Evolutionary conservation across 1,140 invertebrate genomes (phyloP).

Genomic region (Scaptomyza montana): DNA sequence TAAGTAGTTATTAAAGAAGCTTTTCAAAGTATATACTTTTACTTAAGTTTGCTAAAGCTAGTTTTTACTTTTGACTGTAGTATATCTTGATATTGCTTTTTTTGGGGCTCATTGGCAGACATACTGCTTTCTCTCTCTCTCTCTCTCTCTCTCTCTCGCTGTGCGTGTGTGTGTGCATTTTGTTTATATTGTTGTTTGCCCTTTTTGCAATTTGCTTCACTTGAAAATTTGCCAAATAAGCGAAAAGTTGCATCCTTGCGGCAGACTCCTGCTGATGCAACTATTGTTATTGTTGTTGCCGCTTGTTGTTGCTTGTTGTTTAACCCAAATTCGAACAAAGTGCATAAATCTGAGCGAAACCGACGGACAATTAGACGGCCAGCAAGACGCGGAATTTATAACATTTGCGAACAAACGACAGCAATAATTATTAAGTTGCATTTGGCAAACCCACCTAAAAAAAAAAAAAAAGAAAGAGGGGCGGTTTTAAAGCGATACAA

Average conservation of each 20-base stretch:
- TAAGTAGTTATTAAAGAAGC: not conserved
- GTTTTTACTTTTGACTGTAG: not conserved
- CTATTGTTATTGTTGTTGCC: constrained; percentile 4
- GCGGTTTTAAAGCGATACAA: not conserved
- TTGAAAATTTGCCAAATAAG: constrained; percentile 79
- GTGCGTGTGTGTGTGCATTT: constrained; percentile 29
- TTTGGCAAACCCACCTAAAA: not conserved
- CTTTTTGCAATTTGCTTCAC: constrained; percentile 67
- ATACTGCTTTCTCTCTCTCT: not conserved
- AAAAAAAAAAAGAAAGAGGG: too few relatives aligned
- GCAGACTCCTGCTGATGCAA: constrained; percentile 10
- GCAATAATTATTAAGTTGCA: constrained; percentile 46
- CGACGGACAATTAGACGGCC: not conserved
- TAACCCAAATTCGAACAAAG: constrained; percentile 62
- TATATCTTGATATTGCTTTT: constrained; percentile 22
- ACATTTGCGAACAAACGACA: not conserved
- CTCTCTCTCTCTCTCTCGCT: constrained; percentile 17
- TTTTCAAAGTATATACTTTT: not conserved
- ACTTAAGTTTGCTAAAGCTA: not conserved
- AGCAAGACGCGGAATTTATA: not conserved
- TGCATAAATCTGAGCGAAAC: constrained; percentile 61
- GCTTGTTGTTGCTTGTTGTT: constrained; percentile 61
- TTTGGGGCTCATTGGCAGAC: constrained; percentile 3
- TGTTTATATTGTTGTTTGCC: constrained; percentile 58
- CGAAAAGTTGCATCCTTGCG: constrained; percentile 61